Base-by-base conservation (phyloP, 2,113 vertebrate species). In the Salvelinus fontinalis region DNA sequence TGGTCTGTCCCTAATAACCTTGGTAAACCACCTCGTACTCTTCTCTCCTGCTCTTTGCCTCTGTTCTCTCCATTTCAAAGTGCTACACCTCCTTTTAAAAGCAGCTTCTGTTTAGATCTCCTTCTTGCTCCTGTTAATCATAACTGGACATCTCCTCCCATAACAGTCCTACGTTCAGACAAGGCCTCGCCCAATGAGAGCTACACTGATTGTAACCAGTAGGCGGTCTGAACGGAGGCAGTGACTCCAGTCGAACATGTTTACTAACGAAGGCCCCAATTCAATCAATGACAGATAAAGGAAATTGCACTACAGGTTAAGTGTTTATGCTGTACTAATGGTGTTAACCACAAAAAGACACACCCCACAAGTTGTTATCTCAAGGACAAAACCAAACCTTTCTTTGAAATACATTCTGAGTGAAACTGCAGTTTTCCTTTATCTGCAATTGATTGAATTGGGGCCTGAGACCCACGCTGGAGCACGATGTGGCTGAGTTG, bases 1-100 rank as follows among this genome's bases (percentile, higher is more conserved):
- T 92, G 96, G 96, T 96, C 96, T 98, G 97, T 98, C 96, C 95
- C 95, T 97, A 95, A 95, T 96, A 93, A 95, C 93, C 76, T 96
- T 95, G 97, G 97, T 99, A 99, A 99, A 97, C 95, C 88, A 93
- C 93, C 92, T 95, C 91, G 93, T 95, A 91, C 93, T 94, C 93
- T 92, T 96, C 85, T 80, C 92, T 24, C 49, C 81, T 79, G 77
- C 64, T 77, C 79, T 79, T 85, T 87, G 39, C 84, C 72, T 81
- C 62, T 82, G 60, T 78, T 79, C 18, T 80, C 68, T 62, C 79
- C 81, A 76, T 83, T 79, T 80, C 60, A 57, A 73, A 85, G 75
- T 76, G 71, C 79, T 73, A 70, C 75, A 3, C 9, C 9, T 44
- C 39, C 9, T 44, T 44, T 44, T 44, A 54, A 5, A 54, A 78